Conservation (phyloP, 2,797 vertebrate species). For the Heteromormyrus szaboi region DNA sequence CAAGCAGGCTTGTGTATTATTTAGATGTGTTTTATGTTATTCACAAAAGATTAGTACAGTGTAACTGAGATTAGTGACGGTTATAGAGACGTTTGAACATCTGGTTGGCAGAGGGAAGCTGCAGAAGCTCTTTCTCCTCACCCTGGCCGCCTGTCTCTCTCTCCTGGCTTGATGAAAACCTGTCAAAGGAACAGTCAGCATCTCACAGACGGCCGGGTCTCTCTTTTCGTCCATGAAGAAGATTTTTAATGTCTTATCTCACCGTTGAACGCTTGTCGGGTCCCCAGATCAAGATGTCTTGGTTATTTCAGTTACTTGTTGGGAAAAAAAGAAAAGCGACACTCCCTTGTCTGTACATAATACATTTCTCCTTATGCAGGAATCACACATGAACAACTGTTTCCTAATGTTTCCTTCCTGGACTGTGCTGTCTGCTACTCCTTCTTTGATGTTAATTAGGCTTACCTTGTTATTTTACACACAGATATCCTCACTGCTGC, state of each 20-base stretch:
- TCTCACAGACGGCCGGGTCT: not conserved
- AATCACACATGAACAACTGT: not conserved
- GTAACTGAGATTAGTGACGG: constrained; percentile 29
- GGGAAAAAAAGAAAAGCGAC: not conserved
- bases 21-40: not conserved
- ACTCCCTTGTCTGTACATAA: not conserved
- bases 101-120: constrained; percentile 52
- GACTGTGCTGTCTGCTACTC: not conserved
- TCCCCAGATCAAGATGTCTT: not conserved
- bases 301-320: not conserved
- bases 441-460: not conserved
- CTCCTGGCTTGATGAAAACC: not conserved
- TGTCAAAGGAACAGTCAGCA: not conserved
- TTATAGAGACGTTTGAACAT: constrained; percentile 60
- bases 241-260: not conserved
- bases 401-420: not conserved
- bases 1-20: not conserved
- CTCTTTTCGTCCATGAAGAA: not conserved
- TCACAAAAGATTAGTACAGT: constrained; percentile 66
- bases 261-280: not conserved
- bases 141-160: constrained; percentile 51
- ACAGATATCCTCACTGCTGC: not conserved
- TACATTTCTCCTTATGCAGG: not conserved
- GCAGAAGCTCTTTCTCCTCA: constrained; percentile 63
- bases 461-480: not conserved